Conservation (phyloP, 2,888 invertebrate genomes). For the Lissocephala sabroskyi region DNA sequence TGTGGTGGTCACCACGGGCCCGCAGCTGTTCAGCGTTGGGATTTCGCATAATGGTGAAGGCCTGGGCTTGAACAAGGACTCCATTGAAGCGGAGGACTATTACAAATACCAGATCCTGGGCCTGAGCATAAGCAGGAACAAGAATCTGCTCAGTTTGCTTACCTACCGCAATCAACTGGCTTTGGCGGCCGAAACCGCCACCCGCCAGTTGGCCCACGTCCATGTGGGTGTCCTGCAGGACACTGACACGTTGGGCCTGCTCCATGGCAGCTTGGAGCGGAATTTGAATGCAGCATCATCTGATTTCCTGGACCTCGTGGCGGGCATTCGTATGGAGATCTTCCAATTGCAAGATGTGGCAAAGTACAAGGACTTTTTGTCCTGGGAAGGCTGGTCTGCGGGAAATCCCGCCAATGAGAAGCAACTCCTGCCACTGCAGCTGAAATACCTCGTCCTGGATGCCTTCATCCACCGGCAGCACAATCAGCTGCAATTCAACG, state of each 20-base stretch:
- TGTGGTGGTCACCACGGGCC: no score
- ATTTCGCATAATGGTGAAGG: no score
- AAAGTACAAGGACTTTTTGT: conserved; percentile 16
- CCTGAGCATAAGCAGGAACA: no score
- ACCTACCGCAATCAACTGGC: no score
- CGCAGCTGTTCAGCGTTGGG: no score
- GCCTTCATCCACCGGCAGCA: conserved; percentile 12
- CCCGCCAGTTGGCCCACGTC: conserved; percentile 24
- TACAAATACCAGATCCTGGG: no score
- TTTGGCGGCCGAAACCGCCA: neutral
- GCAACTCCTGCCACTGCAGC: conserved; percentile 52
- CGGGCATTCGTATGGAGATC: conserved; percentile 54
- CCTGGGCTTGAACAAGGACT: no score
- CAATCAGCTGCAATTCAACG: conserved; percentile 3
- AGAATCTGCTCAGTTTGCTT: no score
- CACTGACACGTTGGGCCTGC: conserved; percentile 31
- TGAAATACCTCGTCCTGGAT: conserved; percentile 42
- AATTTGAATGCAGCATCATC: no score
- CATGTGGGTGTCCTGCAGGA: conserved; percentile 38
- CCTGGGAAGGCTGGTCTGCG: conserved; percentile 17
- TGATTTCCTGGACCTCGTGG: conserved; percentile 42
- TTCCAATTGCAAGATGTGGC: conserved; percentile 33
- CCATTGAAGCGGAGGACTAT: no score
- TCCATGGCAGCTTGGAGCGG: no score
- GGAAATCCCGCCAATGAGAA: conserved; percentile 35